phyloP scores from a whole-genome alignment of 2,113 vertebrate genomes.

The Mus musculus region GRCm39 chr11:112019001-112019500 shows the following conservation, averaged over 20 bases:
- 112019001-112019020: too few species aligned
- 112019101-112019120: not conserved
- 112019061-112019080: not conserved
- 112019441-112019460: not conserved
- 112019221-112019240: not conserved
- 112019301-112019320: not conserved
- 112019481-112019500: not conserved
- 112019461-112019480: not conserved
- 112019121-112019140: not conserved
- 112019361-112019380: not conserved
- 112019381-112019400: not conserved
- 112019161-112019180: not conserved
- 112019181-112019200: not conserved
- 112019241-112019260: not conserved
- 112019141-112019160: not conserved
- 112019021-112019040: not conserved
- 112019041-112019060: not conserved
- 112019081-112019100: not conserved
- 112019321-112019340: not conserved
- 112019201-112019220: fast-evolving
- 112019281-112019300: not conserved
- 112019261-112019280: not conserved
- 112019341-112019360: not conserved
- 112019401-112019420: too few species aligned
- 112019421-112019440: not conserved